Conservation (phyloP, 2,797 vertebrate species). For the Orestias chungarensis region DNA sequence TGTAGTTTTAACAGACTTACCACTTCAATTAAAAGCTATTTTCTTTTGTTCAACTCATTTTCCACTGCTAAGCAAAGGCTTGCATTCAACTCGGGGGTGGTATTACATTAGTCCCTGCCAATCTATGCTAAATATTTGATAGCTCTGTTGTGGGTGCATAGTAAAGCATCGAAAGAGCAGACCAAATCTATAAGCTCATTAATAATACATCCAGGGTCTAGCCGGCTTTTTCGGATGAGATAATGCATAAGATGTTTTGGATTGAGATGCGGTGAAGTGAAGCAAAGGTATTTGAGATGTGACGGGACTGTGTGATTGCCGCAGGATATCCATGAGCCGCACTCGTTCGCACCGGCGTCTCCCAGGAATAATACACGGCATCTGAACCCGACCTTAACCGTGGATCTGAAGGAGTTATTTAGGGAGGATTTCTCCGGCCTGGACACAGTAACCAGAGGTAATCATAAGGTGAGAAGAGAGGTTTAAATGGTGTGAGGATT, state of each 20-base stretch:
- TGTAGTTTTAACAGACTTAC: constrained; percentile 43
- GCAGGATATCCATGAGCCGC: constrained; percentile 35
- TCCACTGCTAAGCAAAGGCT: constrained; percentile 64
- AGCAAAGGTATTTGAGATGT: constrained; percentile 65
- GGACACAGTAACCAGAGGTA: constrained; percentile 26
- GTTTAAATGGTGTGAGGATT: not conserved
- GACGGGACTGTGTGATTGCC: constrained; percentile 57
- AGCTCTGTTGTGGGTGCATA: constrained; percentile 38
- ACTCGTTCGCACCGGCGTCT: constrained; percentile 30
- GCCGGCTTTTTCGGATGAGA: constrained; percentile 51
- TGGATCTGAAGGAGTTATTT: constrained; percentile 23
- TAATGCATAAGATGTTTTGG: constrained; percentile 57
- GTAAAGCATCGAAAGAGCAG: constrained; percentile 43
- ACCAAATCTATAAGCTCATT: constrained; percentile 70
- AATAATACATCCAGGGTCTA: constrained; percentile 57
- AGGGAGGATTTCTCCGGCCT: constrained; percentile 41
- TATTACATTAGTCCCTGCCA: constrained; percentile 54
- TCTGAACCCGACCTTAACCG: constrained; percentile 50
- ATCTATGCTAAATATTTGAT: constrained; percentile 75
- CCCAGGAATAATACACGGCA: constrained; percentile 58
- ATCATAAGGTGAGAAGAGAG: constrained; percentile 12
- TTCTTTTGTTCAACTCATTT: constrained; percentile 36
- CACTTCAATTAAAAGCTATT: constrained; percentile 54
- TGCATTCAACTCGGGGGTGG: constrained; percentile 45
- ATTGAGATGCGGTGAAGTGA: constrained; percentile 43